These are phyloP conservation scores for Stomorhina lunata DNA, from an alignment of 2,888 invertebrate genomes.

Conservation along the genomic window DNA sequence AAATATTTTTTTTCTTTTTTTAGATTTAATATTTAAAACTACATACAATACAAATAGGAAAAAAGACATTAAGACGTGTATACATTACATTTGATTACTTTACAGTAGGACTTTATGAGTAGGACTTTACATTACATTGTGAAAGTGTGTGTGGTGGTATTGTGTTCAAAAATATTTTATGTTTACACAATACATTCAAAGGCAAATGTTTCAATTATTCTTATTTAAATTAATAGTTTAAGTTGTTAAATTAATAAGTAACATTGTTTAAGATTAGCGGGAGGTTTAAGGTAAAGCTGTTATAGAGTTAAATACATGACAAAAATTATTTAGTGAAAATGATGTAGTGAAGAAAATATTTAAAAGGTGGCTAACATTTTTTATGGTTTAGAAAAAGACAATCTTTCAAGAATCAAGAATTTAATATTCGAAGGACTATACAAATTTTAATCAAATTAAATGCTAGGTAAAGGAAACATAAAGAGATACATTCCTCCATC, in stretches of 20 bases:
- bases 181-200: slow-evolving; percentile 5
- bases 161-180: background rate
- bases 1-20: background rate
- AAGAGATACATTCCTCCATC: too few species aligned
- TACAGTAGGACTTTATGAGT: too few species aligned
- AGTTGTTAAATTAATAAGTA: background rate
- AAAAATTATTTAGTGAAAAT: background rate
- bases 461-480: too few species aligned
- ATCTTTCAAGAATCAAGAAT: too few species aligned
- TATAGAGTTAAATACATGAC: background rate
- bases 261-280: background rate
- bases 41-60: slow-evolving; percentile 28
- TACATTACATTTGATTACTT: too few species aligned
- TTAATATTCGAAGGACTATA: too few species aligned
- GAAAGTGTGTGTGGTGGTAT: background rate
- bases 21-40: slow-evolving; percentile 22
- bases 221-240: too few species aligned
- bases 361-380: background rate
- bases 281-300: too few species aligned
- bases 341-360: background rate
- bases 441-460: too few species aligned
- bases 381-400: background rate
- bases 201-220: background rate
- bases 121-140: too few species aligned
- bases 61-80: background rate